These are phyloP conservation scores for Diplodus puntazzo DNA, from an alignment of 2,797 vertebrate species.

Conservation along the genomic window DNA sequence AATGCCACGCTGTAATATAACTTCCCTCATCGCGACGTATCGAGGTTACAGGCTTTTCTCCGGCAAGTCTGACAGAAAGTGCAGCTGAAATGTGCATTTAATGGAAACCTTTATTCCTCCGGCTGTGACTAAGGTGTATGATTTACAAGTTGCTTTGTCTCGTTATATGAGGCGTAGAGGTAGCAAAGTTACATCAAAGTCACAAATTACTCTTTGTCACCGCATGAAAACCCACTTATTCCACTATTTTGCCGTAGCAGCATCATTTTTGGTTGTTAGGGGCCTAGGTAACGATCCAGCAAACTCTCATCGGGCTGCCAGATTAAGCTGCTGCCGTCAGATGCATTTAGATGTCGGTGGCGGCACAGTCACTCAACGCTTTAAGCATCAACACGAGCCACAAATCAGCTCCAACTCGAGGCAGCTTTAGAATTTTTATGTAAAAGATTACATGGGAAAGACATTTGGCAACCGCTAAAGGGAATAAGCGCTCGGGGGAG, in stretches of 20 bases:
- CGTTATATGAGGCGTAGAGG: slow-evolving; percentile 49
- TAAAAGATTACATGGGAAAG: slow-evolving; percentile 67
- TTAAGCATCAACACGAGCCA: slow-evolving; percentile 66
- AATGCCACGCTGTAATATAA: slow-evolving; percentile 40
- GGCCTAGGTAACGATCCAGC: slow-evolving; percentile 62
- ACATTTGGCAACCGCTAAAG: slow-evolving; percentile 67
- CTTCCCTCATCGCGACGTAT: slow-evolving; percentile 49
- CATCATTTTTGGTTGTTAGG: slow-evolving; percentile 60
- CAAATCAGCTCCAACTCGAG: slow-evolving; percentile 67
- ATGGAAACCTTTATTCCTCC: slow-evolving; percentile 27
- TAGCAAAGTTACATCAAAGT: slow-evolving; percentile 52
- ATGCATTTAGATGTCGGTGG: slow-evolving; percentile 61
- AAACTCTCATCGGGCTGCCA: slow-evolving; percentile 59
- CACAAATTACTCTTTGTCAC: slow-evolving; percentile 52
- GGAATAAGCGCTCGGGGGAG: slow-evolving; percentile 42
- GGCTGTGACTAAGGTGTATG: slow-evolving; percentile 43
- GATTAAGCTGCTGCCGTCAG: slow-evolving; percentile 63
- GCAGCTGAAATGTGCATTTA: slow-evolving; percentile 42
- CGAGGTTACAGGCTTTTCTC: slow-evolving; percentile 36
- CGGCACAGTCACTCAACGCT: slow-evolving; percentile 56
- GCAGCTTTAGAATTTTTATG: slow-evolving; percentile 66
- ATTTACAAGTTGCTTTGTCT: slow-evolving; percentile 52
- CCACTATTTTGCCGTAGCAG: slow-evolving; percentile 47
- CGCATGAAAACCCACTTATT: slow-evolving; percentile 54
- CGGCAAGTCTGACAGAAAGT: slow-evolving; percentile 30